Conservation (phyloP, 2,113 vertebrate species). For the Mirounga angustirostris region DNA sequence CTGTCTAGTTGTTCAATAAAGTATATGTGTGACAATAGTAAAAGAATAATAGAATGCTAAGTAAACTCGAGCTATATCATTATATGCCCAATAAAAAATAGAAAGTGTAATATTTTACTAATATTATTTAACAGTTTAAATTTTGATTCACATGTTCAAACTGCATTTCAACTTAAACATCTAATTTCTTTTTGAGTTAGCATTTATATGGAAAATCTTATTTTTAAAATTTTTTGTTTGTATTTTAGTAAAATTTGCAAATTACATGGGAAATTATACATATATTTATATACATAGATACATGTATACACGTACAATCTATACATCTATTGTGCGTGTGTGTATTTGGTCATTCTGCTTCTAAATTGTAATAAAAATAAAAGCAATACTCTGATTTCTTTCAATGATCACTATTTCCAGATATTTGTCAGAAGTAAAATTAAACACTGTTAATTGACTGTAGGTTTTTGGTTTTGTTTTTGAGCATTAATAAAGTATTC, state of each 20-base stretch:
- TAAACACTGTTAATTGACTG: not conserved
- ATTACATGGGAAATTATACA: not conserved
- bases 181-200: not conserved
- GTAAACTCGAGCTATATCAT: not conserved
- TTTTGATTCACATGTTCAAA: not conserved
- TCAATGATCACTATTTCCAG: not conserved
- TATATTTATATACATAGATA: not conserved
- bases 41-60: not conserved
- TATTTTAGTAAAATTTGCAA: not conserved
- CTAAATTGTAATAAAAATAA: not conserved
- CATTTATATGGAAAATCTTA: not conserved
- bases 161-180: not conserved
- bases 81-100: not conserved
- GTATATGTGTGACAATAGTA: not conserved
- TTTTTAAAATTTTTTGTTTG: not conserved
- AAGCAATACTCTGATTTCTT: not conserved
- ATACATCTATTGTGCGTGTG: too few species aligned
- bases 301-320: not conserved
- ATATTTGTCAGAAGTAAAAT: not conserved
- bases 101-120: not conserved
- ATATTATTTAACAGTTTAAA: not conserved
- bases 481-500: not conserved
- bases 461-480: not conserved
- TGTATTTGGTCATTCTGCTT: not conserved
- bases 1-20: not conserved